Evolutionary conservation across 1,140 invertebrate species (phyloP).

Genomic region (Caenorhabditis remanei): DNA sequence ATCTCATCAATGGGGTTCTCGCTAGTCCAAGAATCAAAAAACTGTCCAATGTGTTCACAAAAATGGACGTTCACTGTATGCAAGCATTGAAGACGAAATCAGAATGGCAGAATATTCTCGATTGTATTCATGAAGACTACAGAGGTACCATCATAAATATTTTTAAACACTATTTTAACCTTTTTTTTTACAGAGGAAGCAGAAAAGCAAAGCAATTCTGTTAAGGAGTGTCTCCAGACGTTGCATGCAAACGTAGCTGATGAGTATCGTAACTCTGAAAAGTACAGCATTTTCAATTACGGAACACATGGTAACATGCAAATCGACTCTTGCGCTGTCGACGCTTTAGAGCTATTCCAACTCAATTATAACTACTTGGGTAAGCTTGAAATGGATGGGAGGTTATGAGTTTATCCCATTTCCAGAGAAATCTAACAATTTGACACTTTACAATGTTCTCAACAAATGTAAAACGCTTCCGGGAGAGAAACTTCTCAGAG

Average conservation of each 20-base stretch:
- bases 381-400: neutral
- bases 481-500: slow-evolving; percentile 62
- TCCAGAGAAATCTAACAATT: slow-evolving; percentile 50
- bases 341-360: slow-evolving; percentile 62
- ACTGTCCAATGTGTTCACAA: neutral
- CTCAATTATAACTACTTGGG: slow-evolving; percentile 52
- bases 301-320: slow-evolving; percentile 57
- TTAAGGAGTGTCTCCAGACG: neutral
- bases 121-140: neutral
- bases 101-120: neutral
- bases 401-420: neutral
- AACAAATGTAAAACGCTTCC: slow-evolving; percentile 64
- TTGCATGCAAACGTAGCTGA: slow-evolving; percentile 3
- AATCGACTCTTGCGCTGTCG: slow-evolving; percentile 59
- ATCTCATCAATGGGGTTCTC: neutral
- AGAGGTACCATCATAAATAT: neutral
- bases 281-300: slow-evolving; percentile 57
- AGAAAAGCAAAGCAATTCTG: neutral
- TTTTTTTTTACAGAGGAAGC: slow-evolving; percentile 7
- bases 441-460: slow-evolving; percentile 61
- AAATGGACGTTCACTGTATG: slow-evolving; percentile 21
- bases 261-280: slow-evolving; percentile 19
- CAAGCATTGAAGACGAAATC: slow-evolving; percentile 16
- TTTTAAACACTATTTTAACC: no score
- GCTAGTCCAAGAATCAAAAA: slow-evolving; percentile 5